Conservation (phyloP, 1,140 invertebrate genomes). For the Cylas formicarius region DNA sequence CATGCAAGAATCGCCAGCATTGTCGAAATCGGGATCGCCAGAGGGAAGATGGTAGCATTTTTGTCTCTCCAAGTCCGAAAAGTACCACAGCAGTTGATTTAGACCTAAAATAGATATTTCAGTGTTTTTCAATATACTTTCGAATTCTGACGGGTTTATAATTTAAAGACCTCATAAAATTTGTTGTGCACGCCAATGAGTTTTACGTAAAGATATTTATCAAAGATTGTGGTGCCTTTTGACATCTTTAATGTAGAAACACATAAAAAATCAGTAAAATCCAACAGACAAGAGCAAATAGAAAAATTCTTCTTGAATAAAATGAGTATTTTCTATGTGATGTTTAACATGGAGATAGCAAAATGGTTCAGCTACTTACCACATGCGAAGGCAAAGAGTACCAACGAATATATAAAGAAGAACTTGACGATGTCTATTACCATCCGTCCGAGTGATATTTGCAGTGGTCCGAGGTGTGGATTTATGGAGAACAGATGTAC, state of each 20-base stretch:
- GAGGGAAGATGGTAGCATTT: conserved; percentile 62
- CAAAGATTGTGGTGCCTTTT: too few species aligned
- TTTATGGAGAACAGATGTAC: conserved; percentile 88
- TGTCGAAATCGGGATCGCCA: conserved; percentile 57
- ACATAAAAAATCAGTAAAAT: too few species aligned
- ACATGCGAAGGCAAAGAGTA: conserved; percentile 78
- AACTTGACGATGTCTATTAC: conserved; percentile 84
- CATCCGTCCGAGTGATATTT: conserved; percentile 78
- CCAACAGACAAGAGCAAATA: too few species aligned
- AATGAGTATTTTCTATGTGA: too few species aligned
- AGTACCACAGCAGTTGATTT: conserved; percentile 87
- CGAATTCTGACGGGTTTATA: not conserved
- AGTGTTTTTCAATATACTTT: not conserved
- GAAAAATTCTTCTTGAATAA: too few species aligned
- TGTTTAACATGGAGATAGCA: too few species aligned
- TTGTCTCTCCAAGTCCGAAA: conserved; percentile 69
- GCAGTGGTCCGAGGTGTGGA: conserved; percentile 79
- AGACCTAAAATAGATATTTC: conserved; percentile 45
- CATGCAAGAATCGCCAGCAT: conserved; percentile 61
- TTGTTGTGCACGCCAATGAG: not conserved
- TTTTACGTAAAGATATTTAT: not conserved
- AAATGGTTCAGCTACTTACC: conserved; percentile 45
- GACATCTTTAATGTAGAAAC: too few species aligned
- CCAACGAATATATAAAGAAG: conserved; percentile 77
- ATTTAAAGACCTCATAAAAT: too few species aligned